Evolutionary conservation across 2,888 invertebrate genomes (phyloP).

Genomic region (Caradrina kadenii): DNA sequence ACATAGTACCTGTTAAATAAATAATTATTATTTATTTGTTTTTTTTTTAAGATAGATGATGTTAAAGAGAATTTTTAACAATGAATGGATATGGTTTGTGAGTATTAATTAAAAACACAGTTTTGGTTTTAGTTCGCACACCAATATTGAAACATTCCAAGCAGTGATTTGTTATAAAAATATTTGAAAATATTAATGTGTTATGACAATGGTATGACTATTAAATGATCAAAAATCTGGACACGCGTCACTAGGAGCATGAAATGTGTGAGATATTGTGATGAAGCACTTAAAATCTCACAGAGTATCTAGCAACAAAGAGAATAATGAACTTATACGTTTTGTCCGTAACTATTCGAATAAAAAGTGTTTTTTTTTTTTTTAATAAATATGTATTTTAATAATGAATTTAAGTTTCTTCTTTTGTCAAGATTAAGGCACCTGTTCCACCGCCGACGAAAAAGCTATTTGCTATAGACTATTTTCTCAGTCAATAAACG

Average conservation of each 20-base stretch:
- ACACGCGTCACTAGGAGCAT: neutral
- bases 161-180: constrained; percentile 13
- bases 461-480: too few relatives aligned
- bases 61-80: neutral
- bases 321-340: too few relatives aligned
- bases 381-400: too few relatives aligned
- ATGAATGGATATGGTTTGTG: constrained; percentile 15
- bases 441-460: too few relatives aligned
- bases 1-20: constrained; percentile 79
- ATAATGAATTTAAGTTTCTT: too few relatives aligned
- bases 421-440: too few relatives aligned
- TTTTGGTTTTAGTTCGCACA: constrained; percentile 19
- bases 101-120: neutral
- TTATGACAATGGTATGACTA: constrained; percentile 22
- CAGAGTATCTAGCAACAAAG: too few relatives aligned
- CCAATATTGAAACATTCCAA: constrained; percentile 22
- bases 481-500: too few relatives aligned
- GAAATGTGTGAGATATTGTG: neutral
- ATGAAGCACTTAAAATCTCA: too few relatives aligned
- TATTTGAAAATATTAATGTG: constrained; percentile 4
- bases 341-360: too few relatives aligned
- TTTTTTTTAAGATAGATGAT: neutral
- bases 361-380: too few relatives aligned
- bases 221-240: neutral
- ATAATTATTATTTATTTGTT: neutral